phyloP scores from a whole-genome alignment of 30 jellyfish, hydroid and myxozoan species.

The Chrysaora quinquecirrha region DNA sequence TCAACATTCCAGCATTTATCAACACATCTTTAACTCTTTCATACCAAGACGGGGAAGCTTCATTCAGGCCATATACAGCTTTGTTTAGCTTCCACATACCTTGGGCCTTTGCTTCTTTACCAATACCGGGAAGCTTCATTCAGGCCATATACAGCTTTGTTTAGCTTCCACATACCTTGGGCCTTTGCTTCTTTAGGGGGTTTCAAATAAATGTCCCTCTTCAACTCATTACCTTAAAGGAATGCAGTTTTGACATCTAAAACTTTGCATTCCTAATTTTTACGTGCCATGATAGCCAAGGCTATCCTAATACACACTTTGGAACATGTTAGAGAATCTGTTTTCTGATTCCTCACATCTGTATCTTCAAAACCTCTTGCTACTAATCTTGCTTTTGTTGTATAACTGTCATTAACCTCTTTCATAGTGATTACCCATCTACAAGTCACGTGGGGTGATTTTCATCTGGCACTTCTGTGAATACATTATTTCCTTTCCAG shows the following conservation, averaged over 20 bases:
- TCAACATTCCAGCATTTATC: constrained; percentile 30
- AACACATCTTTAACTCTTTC: constrained; percentile 33
- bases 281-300: constrained; percentile 30
- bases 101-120: constrained; percentile 49
- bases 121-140: constrained; percentile 41
- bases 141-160: constrained; percentile 44
- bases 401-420: constrained; percentile 9
- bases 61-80: constrained; percentile 46
- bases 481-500: constrained; percentile 26
- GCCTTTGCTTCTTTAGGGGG: constrained; percentile 50
- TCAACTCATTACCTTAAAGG: constrained; percentile 48
- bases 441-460: constrained; percentile 8
- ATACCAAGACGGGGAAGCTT: constrained; percentile 40
- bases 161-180: constrained; percentile 38
- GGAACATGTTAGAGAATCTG: constrained; percentile 47
- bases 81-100: constrained; percentile 42
- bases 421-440: constrained; percentile 29
- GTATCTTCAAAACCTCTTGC: constrained; percentile 51
- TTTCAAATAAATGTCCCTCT: constrained; percentile 24
- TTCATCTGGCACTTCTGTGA: constrained; percentile 39
- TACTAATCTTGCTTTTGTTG: constrained; percentile 38
- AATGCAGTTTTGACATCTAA: constrained; percentile 49
- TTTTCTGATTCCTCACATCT: constrained; percentile 22
- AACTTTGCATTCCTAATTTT: constrained; percentile 26
- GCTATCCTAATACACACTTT: constrained; percentile 21